phyloP scores from a whole-genome alignment of 2,797 vertebrate species.

The Eulemur coronatus region DNA sequence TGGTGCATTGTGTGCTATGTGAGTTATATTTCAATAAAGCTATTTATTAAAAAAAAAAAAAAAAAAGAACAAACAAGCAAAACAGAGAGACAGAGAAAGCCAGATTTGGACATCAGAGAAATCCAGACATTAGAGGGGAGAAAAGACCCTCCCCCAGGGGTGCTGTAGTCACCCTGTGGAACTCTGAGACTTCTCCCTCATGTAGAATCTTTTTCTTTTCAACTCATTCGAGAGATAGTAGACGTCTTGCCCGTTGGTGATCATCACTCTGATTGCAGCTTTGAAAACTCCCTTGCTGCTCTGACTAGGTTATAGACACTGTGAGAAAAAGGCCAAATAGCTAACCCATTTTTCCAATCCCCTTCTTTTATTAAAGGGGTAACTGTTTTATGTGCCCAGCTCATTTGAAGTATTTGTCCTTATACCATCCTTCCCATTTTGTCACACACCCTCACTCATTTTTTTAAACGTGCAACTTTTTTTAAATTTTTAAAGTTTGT shows the following conservation, averaged over 20 bases:
- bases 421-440: neutral
- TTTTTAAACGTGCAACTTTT: neutral
- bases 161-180: neutral
- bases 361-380: neutral
- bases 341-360: neutral
- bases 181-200: neutral
- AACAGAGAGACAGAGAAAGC: neutral
- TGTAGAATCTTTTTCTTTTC: slow-evolving; percentile 19
- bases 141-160: rapidly evolving
- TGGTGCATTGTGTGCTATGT: neutral
- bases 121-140: neutral
- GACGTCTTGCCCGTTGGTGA: neutral
- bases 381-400: neutral
- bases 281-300: slow-evolving; percentile 23
- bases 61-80: neutral
- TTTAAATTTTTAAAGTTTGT: no score
- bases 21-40: neutral
- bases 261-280: neutral
- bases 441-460: neutral
- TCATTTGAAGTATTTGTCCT: neutral
- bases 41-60: neutral
- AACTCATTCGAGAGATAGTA: neutral
- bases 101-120: neutral
- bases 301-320: neutral
- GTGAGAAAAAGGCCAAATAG: neutral